These are phyloP conservation scores for Masticophis lateralis DNA, from an alignment of 2,797 vertebrate genomes.

Conservation along the genomic window DNA sequence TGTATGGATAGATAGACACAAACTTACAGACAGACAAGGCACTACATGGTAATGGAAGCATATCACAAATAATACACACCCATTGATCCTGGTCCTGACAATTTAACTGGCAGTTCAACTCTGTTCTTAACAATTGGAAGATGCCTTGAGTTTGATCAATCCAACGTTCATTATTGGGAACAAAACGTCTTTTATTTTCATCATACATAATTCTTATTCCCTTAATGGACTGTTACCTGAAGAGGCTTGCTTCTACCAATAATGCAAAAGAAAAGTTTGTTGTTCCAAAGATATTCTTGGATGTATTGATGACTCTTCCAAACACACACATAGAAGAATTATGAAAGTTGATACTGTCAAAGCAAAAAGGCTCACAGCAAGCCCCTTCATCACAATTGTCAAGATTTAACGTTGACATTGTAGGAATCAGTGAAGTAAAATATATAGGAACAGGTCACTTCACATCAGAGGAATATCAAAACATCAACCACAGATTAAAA, in stretches of 20 bases:
- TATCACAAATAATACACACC: not conserved
- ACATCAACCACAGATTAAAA: not conserved
- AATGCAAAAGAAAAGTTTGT: not conserved
- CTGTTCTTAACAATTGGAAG: not conserved
- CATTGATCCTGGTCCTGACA: not conserved
- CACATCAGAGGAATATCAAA: not conserved
- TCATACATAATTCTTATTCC: not conserved
- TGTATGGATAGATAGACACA: not conserved
- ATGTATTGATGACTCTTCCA: not conserved
- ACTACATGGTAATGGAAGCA: not conserved
- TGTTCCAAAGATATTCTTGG: not conserved
- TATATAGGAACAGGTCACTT: not conserved
- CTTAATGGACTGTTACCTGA: not conserved
- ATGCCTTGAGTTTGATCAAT: not conserved
- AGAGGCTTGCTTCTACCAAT: not conserved
- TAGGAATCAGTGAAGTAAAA: not conserved
- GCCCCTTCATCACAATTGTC: not conserved
- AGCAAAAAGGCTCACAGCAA: not conserved
- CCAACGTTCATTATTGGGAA: not conserved
- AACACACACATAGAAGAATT: not conserved
- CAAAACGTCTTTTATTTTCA: not conserved
- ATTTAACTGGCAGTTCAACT: not conserved
- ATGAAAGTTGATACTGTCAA: not conserved
- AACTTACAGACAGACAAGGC: not conserved
- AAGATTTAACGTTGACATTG: not conserved